phyloP scores from a whole-genome alignment of 2,113 vertebrate genomes.

The Ophiodon elongatus region DNA sequence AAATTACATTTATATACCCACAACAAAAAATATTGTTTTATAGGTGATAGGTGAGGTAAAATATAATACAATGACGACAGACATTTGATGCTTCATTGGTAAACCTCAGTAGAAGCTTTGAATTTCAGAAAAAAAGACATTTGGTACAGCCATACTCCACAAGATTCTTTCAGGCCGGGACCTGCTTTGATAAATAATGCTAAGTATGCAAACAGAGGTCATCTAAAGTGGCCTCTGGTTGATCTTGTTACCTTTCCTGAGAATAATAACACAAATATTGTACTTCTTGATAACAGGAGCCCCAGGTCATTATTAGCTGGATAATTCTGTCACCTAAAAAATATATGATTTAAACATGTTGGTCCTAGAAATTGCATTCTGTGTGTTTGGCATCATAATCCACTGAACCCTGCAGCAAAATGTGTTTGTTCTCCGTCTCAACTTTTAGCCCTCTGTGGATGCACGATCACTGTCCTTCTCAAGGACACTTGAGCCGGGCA shows the following conservation, averaged over 20 bases:
- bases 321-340: background rate
- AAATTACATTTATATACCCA: background rate
- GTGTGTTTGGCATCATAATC: background rate
- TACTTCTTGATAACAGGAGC: background rate
- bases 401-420: background rate
- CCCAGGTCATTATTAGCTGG: background rate
- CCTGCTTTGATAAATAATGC: background rate
- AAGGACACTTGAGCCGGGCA: constrained; percentile 42
- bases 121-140: background rate
- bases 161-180: background rate
- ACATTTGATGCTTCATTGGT: background rate
- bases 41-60: background rate
- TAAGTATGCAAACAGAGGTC: background rate
- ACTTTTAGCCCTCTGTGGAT: background rate
- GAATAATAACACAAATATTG: constrained; percentile 17
- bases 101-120: background rate
- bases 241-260: background rate
- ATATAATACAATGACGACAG: background rate
- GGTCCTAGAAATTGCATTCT: background rate
- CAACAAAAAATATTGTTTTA: background rate
- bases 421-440: background rate
- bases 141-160: background rate
- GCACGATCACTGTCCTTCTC: background rate
- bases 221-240: background rate
- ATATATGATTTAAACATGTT: background rate